Base-by-base conservation (phyloP, 2,113 vertebrate genomes). In the Podarcis cretensis region DNA sequence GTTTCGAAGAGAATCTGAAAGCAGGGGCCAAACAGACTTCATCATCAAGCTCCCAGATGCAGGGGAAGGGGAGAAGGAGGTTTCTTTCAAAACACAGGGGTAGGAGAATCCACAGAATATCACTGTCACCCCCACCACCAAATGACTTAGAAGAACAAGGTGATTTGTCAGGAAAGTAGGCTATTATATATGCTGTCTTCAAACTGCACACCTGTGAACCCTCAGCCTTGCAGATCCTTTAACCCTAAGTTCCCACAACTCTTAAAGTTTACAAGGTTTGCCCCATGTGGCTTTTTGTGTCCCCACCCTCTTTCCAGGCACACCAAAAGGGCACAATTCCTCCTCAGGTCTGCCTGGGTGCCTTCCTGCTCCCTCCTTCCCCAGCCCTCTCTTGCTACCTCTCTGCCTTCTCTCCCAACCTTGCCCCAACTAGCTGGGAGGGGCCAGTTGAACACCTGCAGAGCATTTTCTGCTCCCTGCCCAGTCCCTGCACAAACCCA, bases 1-100 rank as follows among this genome's bases (percentile, higher is more conserved):
- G 27, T 40, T 74, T 30, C 96, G 92, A 87, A 96, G 91, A 1
- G 97, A 97, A 65, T 97, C 97, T 97, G 84, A 0, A 57, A 89
- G 59, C 66, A 81, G 57, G 65, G 40, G 2, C 59, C 57, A 77
- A 54, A 1, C 14, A 27, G 48, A 35, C 73, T n/a, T n/a, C 18
- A 54, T 54, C 48, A 21, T 8, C 0, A 82, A 57, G 32, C 43
- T 0, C 1, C n/a, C 63, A n/a, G 35, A 43, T 63, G n/a, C 63
- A 83, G 21, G 13, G 65, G 6, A 13, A 16, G 48, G 37, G 21
- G 14, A 65, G 32, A 12, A 65, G 25, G 13, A 23, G 30, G 37
- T 82, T 73, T 65, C 54, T 37, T 83, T 35, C 65, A 76, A 76
- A 66, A 37, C 59, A 66, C 21, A 83, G 21, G 40, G 57, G 20